Evolutionary conservation across 2,888 invertebrate species (phyloP).

Genomic region (Plusia festucae): DNA sequence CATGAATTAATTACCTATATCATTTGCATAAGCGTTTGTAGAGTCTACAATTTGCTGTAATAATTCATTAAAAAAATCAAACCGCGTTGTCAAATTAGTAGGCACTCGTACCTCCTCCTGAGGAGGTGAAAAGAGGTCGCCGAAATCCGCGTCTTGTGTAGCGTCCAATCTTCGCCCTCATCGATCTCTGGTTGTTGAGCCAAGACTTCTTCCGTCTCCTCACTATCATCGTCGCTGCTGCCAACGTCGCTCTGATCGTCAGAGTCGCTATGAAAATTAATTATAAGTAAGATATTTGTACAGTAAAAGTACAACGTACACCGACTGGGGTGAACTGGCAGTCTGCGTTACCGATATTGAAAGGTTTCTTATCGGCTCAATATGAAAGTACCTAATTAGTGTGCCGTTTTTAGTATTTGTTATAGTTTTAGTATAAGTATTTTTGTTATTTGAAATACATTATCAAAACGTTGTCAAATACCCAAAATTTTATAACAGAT

Average conservation of each 20-base stretch:
- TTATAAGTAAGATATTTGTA: background rate
- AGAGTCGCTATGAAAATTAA: background rate
- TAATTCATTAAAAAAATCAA: background rate
- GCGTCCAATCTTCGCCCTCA: background rate
- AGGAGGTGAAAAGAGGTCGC: background rate
- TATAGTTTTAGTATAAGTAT: too few relatives aligned
- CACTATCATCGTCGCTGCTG: background rate
- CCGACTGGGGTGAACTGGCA: too few relatives aligned
- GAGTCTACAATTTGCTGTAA: background rate
- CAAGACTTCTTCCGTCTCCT: background rate
- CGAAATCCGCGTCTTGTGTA: background rate
- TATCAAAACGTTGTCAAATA: too few relatives aligned
- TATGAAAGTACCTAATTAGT: too few relatives aligned
- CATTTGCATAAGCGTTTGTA: background rate
- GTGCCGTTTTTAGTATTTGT: too few relatives aligned
- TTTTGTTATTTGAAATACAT: too few relatives aligned
- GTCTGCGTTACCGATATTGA: too few relatives aligned
- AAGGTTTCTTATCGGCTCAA: too few relatives aligned
- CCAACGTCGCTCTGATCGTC: too few relatives aligned
- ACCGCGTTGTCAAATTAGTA: background rate
- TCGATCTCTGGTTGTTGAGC: background rate
- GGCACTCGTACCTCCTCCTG: background rate
- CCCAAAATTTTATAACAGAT: too few relatives aligned
- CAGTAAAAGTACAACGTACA: background rate
- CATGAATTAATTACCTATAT: background rate